Evolutionary conservation across 37 sponge, comb jelly and placozoan genomes (phyloP).

Genomic region (Oscarella lobularis): DNA sequence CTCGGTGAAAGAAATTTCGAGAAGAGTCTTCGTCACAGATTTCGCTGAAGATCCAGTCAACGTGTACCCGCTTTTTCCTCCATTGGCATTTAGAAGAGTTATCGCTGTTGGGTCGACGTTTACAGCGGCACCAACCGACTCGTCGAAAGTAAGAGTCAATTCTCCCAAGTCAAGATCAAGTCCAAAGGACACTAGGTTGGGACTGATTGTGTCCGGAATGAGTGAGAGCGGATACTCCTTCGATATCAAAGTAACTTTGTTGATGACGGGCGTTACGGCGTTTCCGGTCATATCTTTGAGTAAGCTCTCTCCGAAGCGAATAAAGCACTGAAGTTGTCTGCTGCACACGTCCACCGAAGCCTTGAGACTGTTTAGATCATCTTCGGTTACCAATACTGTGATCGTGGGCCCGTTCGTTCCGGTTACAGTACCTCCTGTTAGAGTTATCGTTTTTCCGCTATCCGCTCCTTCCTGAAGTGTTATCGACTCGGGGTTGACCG

Average conservation of each 20-base stretch:
- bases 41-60: background rate
- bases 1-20: conserved; percentile 30
- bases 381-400: conserved; percentile 5
- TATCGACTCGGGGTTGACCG: conserved; percentile 5
- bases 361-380: conserved; percentile 57
- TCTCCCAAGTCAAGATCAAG: conserved; percentile 60
- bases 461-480: conserved; percentile 2
- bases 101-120: conserved; percentile 9
- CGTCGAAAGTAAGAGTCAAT: conserved; percentile 35
- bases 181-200: conserved; percentile 28
- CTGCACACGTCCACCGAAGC: conserved; percentile 21
- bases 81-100: conserved; percentile 41
- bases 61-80: background rate
- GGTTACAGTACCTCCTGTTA: background rate
- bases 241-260: background rate
- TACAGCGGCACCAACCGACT: background rate
- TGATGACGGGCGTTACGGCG: background rate
- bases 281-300: conserved; percentile 31
- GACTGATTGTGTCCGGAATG: conserved; percentile 29
- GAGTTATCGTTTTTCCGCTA: background rate
- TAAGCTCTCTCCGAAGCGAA: conserved; percentile 9
- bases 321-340: background rate
- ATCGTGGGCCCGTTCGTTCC: conserved; percentile 26
- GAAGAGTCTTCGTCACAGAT: background rate
- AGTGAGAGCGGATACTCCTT: background rate